Percentiles rank a stretch among this genome's conserved stretches.
phyloP scores from a whole-genome alignment of 2,113 vertebrate species.

The Callithrix jacchus region DNA sequence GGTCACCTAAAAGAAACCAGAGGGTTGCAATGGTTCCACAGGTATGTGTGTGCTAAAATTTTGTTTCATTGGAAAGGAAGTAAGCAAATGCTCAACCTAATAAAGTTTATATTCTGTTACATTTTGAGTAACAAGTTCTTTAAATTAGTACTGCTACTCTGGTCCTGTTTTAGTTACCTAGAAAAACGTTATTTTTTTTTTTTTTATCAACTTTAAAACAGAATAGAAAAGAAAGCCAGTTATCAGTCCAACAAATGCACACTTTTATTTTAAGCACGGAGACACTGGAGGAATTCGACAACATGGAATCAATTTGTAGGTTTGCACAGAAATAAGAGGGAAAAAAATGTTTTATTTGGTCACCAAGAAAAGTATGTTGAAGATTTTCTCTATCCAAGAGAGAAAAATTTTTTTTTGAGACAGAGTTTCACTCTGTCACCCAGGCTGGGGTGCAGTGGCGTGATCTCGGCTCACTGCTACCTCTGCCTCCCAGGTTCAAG shows the following conservation, averaged over 20 bases:
- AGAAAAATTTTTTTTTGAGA: neutral
- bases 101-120: slow-evolving; percentile 22
- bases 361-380: neutral
- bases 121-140: slow-evolving; percentile 65
- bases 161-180: slow-evolving; percentile 33
- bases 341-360: neutral
- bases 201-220: neutral
- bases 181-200: neutral
- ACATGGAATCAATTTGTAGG: neutral
- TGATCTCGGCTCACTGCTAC: no score
- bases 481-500: no score
- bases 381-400: neutral
- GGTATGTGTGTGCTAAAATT: slow-evolving; percentile 81
- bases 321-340: slow-evolving; percentile 8
- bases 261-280: neutral
- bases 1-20: slow-evolving; percentile 96
- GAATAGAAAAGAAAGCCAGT: slow-evolving; percentile 22
- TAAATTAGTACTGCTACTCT: slow-evolving; percentile 8
- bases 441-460: no score
- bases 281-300: neutral
- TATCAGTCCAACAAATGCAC: neutral
- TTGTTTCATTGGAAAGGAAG: slow-evolving; percentile 34
- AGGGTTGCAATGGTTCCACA: slow-evolving; percentile 93
- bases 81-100: neutral
- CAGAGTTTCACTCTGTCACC: no score